Evolutionary conservation across 2,797 vertebrate species (phyloP), one percentile per base, ranked within the genome.

Genomic region (Spinus pinus): DNA sequence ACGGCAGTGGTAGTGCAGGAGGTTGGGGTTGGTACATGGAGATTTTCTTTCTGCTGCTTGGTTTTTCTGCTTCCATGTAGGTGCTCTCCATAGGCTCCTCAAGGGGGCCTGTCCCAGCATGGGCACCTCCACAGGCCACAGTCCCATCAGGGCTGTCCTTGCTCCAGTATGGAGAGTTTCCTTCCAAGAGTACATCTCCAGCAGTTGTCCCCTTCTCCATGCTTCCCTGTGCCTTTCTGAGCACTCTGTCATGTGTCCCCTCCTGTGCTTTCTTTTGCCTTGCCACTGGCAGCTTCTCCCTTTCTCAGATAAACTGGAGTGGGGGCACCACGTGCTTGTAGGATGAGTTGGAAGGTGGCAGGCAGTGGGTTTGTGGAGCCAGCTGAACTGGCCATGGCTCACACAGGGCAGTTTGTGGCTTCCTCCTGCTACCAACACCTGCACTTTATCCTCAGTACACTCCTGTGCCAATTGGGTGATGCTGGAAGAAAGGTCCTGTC

Each of bases 181-280:
- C n/a, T 89, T 93, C 21, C 21, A 37, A 9, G 53, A 44, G 8
- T 20, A 23, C 20, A 23, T 16, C 33, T 93, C n/a, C 33, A 66
- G 4, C 25, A 42, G 2, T 8, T 23, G 15, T 66, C 24, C 16
- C 28, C 9, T 65, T 85, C 60, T 62, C 28, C 1, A 0, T 42
- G n/a, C 51, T 23, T 70, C n/a, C 5, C 30, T 3, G 0, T 61
- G 14, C 49, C 28, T 51, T 60, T 56, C 65, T 57, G 58, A 67
- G 30, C 2, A 0, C 5, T 5, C 25, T 54, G 10, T 51, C 53
- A 39, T 1, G 0, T 0, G 1, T 35, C 9, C 13, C 22, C 25
- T 60, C 19, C 58, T 61, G 49, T 2, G 1, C n/a, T 73, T 65
- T 47, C 23, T 5, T 0, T 62, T 53, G 14, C 5, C 9, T 58